Percentiles rank a stretch among this genome's conserved stretches.
Conservation (phyloP, 2,888 invertebrate genomes). For the Sylvicola fuscatus region DNA sequence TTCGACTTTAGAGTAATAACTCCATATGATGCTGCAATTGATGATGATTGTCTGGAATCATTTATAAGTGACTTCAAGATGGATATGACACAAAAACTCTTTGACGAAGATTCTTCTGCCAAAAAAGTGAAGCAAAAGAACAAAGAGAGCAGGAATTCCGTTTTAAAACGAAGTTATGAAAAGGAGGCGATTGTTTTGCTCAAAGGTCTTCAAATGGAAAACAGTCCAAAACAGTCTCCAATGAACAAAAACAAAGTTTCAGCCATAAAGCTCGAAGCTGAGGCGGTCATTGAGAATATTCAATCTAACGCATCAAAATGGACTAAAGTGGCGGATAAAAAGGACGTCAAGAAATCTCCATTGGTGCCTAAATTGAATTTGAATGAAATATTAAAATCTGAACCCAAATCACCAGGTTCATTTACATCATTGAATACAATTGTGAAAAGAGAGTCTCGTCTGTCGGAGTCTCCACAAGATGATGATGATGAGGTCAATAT, state of each 20-base stretch:
- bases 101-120: constrained; percentile 14
- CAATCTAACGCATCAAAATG: constrained; percentile 15
- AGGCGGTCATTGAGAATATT: constrained; percentile 8
- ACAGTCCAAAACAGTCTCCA: constrained; percentile 3
- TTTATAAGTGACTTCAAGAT: constrained; percentile 27
- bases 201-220: constrained; percentile 15
- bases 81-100: constrained; percentile 29
- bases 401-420: constrained; percentile 27
- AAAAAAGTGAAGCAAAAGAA: constrained; percentile 4
- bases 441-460: constrained; percentile 1
- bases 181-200: constrained; percentile 19
- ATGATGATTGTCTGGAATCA: constrained; percentile 31
- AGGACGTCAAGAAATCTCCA: constrained; percentile 24
- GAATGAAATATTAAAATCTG: constrained; percentile 27
- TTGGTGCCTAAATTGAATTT: constrained; percentile 9
- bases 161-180: constrained; percentile 16
- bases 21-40: constrained; percentile 39
- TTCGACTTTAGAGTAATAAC: constrained; percentile 45
- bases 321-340: constrained; percentile 24
- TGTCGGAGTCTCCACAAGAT: no score
- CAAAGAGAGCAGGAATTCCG: no score
- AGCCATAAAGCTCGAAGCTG: constrained; percentile 5
- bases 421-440: constrained; percentile 19
- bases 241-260: no score
- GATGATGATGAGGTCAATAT: no score